Percentiles rank a stretch among this genome's conserved stretches.
Evolutionary conservation across 1,140 invertebrate genomes (phyloP).

Genomic region (Camponotus floridanus): DNA sequence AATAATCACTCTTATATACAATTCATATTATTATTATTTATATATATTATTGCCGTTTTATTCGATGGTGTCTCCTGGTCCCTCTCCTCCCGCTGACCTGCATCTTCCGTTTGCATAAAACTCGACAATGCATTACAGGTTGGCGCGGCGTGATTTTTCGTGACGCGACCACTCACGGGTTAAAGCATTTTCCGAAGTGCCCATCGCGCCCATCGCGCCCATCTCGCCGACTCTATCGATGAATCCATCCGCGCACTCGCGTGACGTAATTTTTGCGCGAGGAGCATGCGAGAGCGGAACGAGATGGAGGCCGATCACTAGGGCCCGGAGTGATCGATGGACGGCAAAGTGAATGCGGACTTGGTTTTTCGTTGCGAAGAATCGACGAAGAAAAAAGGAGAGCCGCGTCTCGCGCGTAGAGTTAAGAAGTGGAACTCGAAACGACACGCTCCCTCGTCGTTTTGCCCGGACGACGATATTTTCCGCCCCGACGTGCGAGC

Average conservation of each 20-base stretch:
- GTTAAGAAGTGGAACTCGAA: conserved; percentile 33
- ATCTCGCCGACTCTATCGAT: conserved; percentile 31
- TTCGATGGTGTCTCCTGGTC: not conserved
- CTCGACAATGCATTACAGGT: conserved; percentile 11
- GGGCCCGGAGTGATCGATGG: conserved; percentile 11
- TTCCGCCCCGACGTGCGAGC: conserved; percentile 65
- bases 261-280: conserved; percentile 28
- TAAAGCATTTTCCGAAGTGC: conserved; percentile 55
- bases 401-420: not conserved
- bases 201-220: conserved; percentile 25
- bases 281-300: not conserved
- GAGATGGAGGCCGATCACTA: not conserved
- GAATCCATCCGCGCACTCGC: conserved; percentile 12
- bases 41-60: not conserved
- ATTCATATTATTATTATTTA: too few species aligned
- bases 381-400: too few species aligned
- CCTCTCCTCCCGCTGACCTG: too few species aligned
- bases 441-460: conserved; percentile 8
- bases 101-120: not conserved
- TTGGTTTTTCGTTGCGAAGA: conserved; percentile 3
- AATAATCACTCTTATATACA: not conserved
- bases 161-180: conserved; percentile 53
- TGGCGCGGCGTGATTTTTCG: conserved; percentile 45
- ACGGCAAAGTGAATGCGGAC: not conserved
- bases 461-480: conserved; percentile 63